These are phyloP conservation scores for Halocynthia aurantium DNA, from an alignment of 23 tunicate genomes.

Conservation along the genomic window DNA sequence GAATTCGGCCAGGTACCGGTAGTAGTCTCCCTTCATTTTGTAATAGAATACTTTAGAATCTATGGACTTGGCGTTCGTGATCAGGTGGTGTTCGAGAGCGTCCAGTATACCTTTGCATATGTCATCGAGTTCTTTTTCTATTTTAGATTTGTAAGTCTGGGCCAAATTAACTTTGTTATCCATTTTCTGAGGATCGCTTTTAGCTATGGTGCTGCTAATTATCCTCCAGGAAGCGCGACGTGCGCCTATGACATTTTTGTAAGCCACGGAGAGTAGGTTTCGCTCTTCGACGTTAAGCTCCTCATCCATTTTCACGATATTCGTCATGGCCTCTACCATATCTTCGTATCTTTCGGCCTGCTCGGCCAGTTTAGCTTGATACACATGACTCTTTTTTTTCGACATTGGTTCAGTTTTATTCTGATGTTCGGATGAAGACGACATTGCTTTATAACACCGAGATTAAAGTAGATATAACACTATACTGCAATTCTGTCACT, in stretches of 20 bases:
- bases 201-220: constrained; percentile 13
- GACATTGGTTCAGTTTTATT: too few species aligned
- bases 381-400: constrained; percentile 5
- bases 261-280: constrained; percentile 49
- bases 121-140: constrained; percentile 33
- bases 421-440: too few species aligned
- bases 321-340: constrained; percentile 27
- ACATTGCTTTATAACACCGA: too few species aligned
- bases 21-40: constrained; percentile 22
- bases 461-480: too few species aligned
- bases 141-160: constrained; percentile 1
- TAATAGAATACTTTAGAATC: constrained; percentile 18
- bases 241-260: constrained; percentile 29
- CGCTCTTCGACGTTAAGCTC: constrained; percentile 28
- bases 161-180: constrained; percentile 13
- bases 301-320: constrained; percentile 18
- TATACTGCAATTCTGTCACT: too few species aligned
- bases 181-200: constrained; percentile 22
- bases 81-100: constrained; percentile 17
- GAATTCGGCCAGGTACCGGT: constrained; percentile 18
- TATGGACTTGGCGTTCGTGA: not conserved
- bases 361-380: constrained; percentile 29
- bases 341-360: constrained; percentile 48
- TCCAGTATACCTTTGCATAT: constrained; percentile 24
- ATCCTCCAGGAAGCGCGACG: constrained; percentile 40